A percentile compares a stretch with the other conserved stretches of the same genome.
These are phyloP conservation scores for Drosophila borborema DNA, from an alignment of 2,888 invertebrate genomes.

Conservation along the genomic window DNA sequence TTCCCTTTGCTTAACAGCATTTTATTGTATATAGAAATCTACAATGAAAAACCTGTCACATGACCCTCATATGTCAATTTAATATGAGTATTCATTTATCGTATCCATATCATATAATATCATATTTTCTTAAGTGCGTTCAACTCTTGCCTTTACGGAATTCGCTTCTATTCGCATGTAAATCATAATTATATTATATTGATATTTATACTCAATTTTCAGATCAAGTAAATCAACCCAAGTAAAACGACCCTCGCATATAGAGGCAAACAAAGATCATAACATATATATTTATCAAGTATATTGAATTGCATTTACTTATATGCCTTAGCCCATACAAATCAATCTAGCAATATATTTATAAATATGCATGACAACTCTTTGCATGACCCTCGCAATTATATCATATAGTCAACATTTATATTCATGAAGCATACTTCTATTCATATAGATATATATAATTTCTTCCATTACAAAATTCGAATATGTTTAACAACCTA, in stretches of 20 bases:
- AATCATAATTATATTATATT: neutral
- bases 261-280: neutral
- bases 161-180: neutral
- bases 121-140: neutral
- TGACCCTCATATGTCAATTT: neutral
- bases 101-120: neutral
- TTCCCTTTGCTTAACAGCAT: neutral
- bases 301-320: neutral
- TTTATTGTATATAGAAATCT: neutral
- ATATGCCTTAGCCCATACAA: neutral
- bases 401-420: neutral
- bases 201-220: no score
- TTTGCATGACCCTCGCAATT: conserved; percentile 8
- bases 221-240: no score
- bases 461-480: neutral
- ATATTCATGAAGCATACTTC: neutral
- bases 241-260: no score
- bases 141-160: neutral
- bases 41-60: neutral
- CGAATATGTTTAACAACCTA: conserved; percentile 1
- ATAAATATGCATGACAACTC: neutral
- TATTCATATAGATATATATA: neutral
- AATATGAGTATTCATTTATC: neutral
- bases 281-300: no score
- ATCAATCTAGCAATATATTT: neutral